Evolutionary conservation across 1,140 invertebrate species (phyloP).

Genomic region (Apis dorsata): DNA sequence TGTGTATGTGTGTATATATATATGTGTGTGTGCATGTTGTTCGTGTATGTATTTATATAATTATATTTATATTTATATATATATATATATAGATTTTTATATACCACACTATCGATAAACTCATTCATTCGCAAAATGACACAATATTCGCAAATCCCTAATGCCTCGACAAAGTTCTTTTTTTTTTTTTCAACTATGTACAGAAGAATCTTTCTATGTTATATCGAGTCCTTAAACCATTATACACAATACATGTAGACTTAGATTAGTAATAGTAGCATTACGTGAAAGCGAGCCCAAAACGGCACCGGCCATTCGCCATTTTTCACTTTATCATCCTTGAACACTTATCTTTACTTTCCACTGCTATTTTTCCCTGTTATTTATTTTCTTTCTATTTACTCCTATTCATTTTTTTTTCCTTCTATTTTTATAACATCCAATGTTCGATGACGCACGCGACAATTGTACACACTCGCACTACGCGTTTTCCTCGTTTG

Average conservation of each 20-base stretch:
- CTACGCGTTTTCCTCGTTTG: constrained; percentile 8
- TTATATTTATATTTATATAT: constrained; percentile 1
- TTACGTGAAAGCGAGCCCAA: constrained; percentile 61
- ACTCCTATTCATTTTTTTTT: neutral
- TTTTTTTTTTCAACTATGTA: constrained; percentile 73
- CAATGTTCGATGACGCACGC: constrained; percentile 29
- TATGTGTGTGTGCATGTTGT: constrained; percentile 18
- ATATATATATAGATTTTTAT: constrained; percentile 45
- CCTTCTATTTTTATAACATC: neutral
- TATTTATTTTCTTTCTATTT: neutral
- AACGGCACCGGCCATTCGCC: constrained; percentile 35
- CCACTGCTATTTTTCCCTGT: neutral
- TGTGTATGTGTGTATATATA: neutral
- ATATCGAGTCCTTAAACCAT: constrained; percentile 78
- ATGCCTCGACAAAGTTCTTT: constrained; percentile 73
- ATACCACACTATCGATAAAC: constrained; percentile 55
- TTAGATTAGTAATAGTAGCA: constrained; percentile 70
- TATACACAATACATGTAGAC: constrained; percentile 79
- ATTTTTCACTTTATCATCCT: constrained; percentile 10
- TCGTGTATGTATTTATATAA: constrained; percentile 38
- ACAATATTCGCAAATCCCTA: constrained; percentile 77
- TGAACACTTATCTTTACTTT: constrained; percentile 15
- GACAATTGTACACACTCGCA: neutral
- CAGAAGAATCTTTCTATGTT: constrained; percentile 77
- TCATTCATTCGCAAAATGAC: constrained; percentile 72